Percentiles rank a stretch among this genome's conserved stretches.
Conservation (phyloP, 2,797 vertebrate genomes). For the Poeciliopsis paucimaculata region DNA sequence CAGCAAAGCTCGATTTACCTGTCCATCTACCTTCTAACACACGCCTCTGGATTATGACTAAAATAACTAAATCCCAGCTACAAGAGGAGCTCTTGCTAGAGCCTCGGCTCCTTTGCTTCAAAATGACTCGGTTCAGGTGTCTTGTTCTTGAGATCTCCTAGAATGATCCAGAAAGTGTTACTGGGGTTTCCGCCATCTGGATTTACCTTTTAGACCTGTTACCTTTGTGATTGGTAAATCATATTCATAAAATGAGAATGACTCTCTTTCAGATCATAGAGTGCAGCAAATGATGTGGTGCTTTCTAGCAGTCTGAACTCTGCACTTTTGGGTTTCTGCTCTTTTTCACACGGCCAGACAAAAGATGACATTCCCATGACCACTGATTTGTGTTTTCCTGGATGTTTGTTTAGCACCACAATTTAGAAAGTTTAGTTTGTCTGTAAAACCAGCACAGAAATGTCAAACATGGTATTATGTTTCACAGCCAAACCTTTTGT, state of each 20-base stretch:
- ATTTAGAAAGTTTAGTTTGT: slow-evolving; percentile 3
- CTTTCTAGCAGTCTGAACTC: slow-evolving; percentile 3
- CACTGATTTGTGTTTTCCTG: neutral
- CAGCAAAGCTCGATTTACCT: neutral
- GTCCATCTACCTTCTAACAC: neutral
- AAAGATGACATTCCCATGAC: neutral
- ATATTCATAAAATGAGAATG: neutral
- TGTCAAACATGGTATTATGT: slow-evolving; percentile 9
- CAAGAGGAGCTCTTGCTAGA: neutral
- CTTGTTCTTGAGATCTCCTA: neutral
- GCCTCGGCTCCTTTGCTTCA: neutral
- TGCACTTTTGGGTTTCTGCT: neutral
- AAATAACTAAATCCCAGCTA: neutral
- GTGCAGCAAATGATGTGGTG: neutral
- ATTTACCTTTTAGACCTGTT: neutral
- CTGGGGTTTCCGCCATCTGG: neutral
- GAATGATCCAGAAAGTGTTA: neutral
- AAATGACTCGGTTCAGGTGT: neutral
- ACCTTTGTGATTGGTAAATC: neutral
- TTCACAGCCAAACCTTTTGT: neutral
- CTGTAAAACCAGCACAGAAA: slow-evolving; percentile 1
- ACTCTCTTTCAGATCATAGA: neutral
- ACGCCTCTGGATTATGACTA: neutral
- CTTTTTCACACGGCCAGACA: slow-evolving; percentile 2
- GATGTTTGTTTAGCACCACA: slow-evolving; percentile 3